phyloP scores from a whole-genome alignment of 2,888 invertebrate species.

The Chymomyza fuscimana region DNA sequence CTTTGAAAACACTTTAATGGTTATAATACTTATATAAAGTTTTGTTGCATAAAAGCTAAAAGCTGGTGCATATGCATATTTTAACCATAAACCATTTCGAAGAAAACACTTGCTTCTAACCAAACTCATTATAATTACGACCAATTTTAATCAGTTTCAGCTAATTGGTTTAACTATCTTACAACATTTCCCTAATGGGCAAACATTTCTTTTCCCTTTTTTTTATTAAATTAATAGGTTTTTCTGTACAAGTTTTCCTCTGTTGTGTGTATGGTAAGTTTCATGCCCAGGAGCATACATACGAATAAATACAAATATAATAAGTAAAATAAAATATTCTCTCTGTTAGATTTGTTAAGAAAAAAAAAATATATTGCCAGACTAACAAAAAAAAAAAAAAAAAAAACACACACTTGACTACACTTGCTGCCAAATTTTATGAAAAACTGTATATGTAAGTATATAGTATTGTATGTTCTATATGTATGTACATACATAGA shows the following conservation, averaged over 20 bases:
- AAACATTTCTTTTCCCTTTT: not conserved
- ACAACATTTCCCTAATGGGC: not conserved
- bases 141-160: not conserved
- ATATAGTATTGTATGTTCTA: not conserved
- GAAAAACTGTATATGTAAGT: not conserved
- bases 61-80: too few species aligned
- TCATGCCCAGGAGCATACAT: not conserved
- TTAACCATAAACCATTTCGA: not conserved
- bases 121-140: not conserved
- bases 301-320: not conserved
- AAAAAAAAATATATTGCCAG: not conserved
- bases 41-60: too few species aligned
- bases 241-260: not conserved
- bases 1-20: too few species aligned
- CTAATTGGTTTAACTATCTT: not conserved
- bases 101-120: not conserved
- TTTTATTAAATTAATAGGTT: not conserved
- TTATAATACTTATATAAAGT: too few species aligned
- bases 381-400: not conserved
- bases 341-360: constrained; percentile 2
- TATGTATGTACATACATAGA: not conserved
- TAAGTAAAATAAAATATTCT: constrained; percentile 1
- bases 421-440: not conserved
- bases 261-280: not conserved
- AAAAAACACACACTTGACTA: constrained; percentile 13